A percentile compares a stretch with the other conserved stretches of the same genome.
These are phyloP conservation scores for Muscicapa adusta DNA, from an alignment of 2,113 vertebrate genomes.

Conservation along the genomic window DNA sequence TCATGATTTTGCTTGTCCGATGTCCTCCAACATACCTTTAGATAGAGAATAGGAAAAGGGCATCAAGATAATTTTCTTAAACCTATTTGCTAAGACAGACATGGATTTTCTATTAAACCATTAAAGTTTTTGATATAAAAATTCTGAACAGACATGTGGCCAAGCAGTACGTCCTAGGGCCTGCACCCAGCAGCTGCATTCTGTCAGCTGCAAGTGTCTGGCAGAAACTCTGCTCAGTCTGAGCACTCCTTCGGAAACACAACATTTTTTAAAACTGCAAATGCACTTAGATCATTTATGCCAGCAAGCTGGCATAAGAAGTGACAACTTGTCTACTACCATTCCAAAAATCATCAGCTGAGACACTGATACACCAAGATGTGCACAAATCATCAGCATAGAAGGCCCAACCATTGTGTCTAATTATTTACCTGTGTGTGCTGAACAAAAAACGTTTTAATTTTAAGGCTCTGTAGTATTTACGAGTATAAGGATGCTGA, in stretches of 20 bases:
- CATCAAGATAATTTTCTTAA: background rate
- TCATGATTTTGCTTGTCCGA: conserved; percentile 97
- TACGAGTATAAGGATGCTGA: background rate
- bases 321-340: background rate
- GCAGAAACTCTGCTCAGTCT: background rate
- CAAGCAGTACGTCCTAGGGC: background rate
- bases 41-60: background rate
- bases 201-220: background rate
- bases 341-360: background rate
- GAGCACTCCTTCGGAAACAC: background rate
- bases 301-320: background rate
- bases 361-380: background rate
- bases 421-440: background rate
- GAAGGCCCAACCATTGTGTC: background rate
- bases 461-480: background rate
- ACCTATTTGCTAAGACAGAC: background rate
- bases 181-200: background rate
- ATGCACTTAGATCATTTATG: background rate
- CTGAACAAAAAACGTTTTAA: background rate
- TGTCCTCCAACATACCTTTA: conserved; percentile 88
- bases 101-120: background rate
- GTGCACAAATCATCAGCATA: background rate
- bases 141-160: background rate
- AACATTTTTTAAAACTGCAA: background rate
- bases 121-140: background rate